Evolutionary conservation across 2,797 vertebrate genomes (phyloP), one percentile per base, ranked within the genome.

Genomic region (Myoxocephalus aenaeus): DNA sequence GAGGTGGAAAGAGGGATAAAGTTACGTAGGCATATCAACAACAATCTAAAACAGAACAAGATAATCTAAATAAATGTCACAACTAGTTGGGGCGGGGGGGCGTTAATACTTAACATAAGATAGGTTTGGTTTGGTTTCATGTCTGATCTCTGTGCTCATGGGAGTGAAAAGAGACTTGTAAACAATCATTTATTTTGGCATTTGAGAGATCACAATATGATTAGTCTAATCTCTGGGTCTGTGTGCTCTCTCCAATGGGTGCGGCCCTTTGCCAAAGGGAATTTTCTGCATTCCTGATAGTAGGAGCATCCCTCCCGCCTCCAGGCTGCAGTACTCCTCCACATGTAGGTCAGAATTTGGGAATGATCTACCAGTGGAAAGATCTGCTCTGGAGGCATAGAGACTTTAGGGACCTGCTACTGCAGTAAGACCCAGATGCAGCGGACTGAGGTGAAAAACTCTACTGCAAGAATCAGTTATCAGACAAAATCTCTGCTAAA

Each of bases 241-340:
- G n/a, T 25, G 73, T 29, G 46, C 48, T 76, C 15, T 74, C 70
- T 77, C 36, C 74, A 70, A 83, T 78, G 76, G 88, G 82, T 80
- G 87, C 68, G 72, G 80, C 81, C 46, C 58, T 73, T 86, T 77
- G 82, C 90, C 90, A 86, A 83, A 77, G 83, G 88, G 62, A 84
- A 88, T 90, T 86, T 77, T 90, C 90, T 86, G 83, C 86, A 90
- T 92, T 91, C 90, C 87, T 85, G 57, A 63, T 70, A 67, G 67
- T 70, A 78, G 83, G 11, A 90, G 77, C 78, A 86, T 89, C 86
- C 78, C 56, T 90, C 69, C 72, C 20, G 14, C 76, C 61, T 87
- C 51, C 69, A 59, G 65, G 73, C 44, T 84, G 82, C 87, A 90
- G 79, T 29, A 67, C 53, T 88, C 38, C 71, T 78, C 59, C 65